A percentile compares a stretch with the other conserved stretches of the same genome.
phyloP scores from a whole-genome alignment of 2,113 vertebrate species.

The Ifrita kowaldi region DNA sequence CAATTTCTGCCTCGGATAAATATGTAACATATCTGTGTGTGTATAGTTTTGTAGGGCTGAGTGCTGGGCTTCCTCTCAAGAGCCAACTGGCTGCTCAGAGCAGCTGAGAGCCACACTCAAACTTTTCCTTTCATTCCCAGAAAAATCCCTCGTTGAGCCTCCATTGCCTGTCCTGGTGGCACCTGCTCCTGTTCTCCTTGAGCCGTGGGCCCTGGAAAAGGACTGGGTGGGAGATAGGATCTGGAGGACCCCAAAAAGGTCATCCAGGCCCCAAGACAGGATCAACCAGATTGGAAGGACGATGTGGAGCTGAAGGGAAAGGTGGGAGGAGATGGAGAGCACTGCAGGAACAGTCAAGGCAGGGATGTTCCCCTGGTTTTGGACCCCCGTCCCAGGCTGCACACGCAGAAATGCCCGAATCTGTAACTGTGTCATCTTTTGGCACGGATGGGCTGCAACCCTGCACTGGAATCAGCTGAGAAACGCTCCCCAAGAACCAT shows the following conservation, averaged over 20 bases:
- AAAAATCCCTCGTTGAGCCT: background rate
- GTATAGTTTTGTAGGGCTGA: conserved; percentile 15
- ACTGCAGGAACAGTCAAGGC: background rate
- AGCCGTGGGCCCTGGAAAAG: background rate
- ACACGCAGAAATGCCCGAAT: background rate
- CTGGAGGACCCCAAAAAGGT: background rate
- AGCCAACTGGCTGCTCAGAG: background rate
- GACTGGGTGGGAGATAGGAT: rapidly evolving
- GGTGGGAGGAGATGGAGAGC: background rate
- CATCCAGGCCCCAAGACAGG: background rate
- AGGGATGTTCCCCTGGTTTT: background rate
- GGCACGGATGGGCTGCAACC: background rate
- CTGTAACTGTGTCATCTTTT: background rate
- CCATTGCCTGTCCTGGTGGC: background rate
- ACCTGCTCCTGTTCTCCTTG: background rate
- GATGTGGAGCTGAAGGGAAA: background rate
- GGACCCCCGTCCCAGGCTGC: background rate
- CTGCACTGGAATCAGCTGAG: background rate
- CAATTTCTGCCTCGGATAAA: conserved; percentile 75
- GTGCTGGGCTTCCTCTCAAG: conserved; percentile 4
- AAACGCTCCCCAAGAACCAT: background rate
- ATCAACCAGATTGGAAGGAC: background rate
- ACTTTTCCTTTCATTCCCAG: background rate
- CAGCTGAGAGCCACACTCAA: background rate
- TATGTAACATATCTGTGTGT: conserved; percentile 70